Conservation (phyloP, 2,113 vertebrate species). For the Cinclus cinclus region DNA sequence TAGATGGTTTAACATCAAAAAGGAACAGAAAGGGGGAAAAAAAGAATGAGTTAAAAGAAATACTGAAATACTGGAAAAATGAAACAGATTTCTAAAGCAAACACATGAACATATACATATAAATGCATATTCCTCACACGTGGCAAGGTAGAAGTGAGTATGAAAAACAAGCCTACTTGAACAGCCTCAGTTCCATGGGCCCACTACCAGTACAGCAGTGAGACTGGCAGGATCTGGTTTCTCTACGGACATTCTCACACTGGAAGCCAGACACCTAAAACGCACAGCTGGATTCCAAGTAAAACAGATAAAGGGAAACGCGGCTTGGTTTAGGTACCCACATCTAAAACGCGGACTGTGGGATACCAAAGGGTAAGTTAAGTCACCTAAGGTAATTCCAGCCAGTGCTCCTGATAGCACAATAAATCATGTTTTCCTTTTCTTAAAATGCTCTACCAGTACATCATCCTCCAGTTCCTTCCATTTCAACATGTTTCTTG, state of each 20-base stretch:
- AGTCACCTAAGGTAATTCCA: not conserved
- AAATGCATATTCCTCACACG: not conserved
- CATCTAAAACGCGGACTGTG: not conserved
- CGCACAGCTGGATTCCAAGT: not conserved
- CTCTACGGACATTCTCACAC: not conserved
- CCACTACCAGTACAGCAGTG: not conserved
- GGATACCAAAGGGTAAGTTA: not conserved
- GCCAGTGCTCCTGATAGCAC: not conserved
- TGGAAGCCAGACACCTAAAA: not conserved
- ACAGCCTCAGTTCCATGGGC: not conserved
- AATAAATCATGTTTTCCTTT: not conserved
- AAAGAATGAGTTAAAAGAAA: constrained; percentile 69
- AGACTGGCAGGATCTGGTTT: not conserved
- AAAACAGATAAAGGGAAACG: not conserved
- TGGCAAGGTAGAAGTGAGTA: not conserved
- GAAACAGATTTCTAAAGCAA: constrained; percentile 44
- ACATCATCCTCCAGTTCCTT: not conserved
- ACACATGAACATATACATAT: not conserved
- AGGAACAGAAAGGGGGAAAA: not conserved
- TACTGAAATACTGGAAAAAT: constrained; percentile 41
- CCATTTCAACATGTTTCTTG: constrained; percentile 41
- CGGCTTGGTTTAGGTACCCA: not conserved
- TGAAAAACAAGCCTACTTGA: not conserved
- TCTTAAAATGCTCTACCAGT: not conserved
- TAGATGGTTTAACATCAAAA: constrained; percentile 81